Evolutionary conservation across 1,140 invertebrate genomes (phyloP), one percentile per base, ranked within the genome.

Genomic region (Drosophila simulans): DNA sequence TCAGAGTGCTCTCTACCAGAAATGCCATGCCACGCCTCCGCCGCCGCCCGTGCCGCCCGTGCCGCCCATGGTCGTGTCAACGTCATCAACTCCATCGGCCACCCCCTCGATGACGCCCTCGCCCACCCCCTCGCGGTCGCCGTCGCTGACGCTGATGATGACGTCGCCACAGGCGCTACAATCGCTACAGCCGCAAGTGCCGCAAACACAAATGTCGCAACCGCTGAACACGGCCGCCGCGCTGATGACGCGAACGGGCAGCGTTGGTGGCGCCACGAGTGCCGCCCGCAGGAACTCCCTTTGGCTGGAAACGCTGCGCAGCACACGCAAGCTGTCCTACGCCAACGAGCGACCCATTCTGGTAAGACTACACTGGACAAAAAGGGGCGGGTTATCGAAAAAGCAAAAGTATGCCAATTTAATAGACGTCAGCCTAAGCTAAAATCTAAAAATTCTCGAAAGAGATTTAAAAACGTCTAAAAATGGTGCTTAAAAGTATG

Each of bases 251-350:
- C 82, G 82, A 39, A 51, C 83, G 52, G 74, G 74, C 46, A 85
- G 82, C 74, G 54, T 85, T 22, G 69, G 75, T 72, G 74, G 78
- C 74, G 64, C 78, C 74, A 59, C 82, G 51, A 76, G 60, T 68
- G 59, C 79, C 59, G 57, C 83, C 48, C 84, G 84, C 34, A 86
- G 84, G 43, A 80, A 88, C 57, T 88, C 84, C 46, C 85, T 88
- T 17, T 88, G 84, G 84, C 56, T 83, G 60, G 84, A 88, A 69
- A 88, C 84, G 60, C 57, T 88, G 56, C 80, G 84, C 31, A 82
- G 80, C 53, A 84, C 84, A 40, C 84, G 84, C 60, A 88, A 89
- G 66, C 64, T 88, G 54, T 88, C 84, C 60, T 89, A 74, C 70
- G 76, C 80, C 84, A 83, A 77, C 39, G 83, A 88, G 51, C 58